Evolutionary conservation across 1,140 invertebrate species (phyloP), one percentile per base, ranked within the genome.

Genomic region (Bathynomus jamesi): DNA sequence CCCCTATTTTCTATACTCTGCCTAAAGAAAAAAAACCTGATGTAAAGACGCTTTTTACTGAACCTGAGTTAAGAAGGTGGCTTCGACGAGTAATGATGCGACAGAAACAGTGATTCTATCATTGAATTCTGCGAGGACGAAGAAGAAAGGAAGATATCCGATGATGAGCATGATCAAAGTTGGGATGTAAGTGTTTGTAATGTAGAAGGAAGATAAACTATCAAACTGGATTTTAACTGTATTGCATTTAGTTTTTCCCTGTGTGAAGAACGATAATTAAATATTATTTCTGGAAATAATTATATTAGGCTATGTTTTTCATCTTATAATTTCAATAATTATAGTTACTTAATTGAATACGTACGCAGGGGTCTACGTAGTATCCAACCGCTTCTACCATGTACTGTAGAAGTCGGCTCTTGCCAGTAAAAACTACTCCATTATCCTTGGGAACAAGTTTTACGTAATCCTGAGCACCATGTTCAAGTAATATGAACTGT

Each of bases 71-170:
- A 76, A 76, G 53, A 76, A 71, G 2, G 71, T 29, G 2, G 75
- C 67, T 13, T 73, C 61, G 4, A 76, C 75, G 17, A 76, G 75
- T 11, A 76, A 69, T 4, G 75, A 73, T 13, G 75, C 73, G 10
- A 76, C 53, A 61, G 61, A 71, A 21, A 76, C 75, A 62, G 71
- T 73, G 65, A 76, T 62, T 21, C 75, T 67, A 65, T 76, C 72
- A 29, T 65, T 73, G 69, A 76, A 76, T 71, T 73, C 75, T 11
- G 64, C 27, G 4, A 73, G 65, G 24, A 61, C 30, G 61, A 76
- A 76, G 28, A 29, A 76, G 65, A 76, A 76, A 53, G 71, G 67
- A 29, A 73, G 65, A 62, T 73, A 73, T 21, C 71, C 72, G 32
- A 76, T 73, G 65, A 76, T 60, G 60, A 73, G 65, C 4, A 76